A percentile compares a stretch with the other conserved stretches of the same genome.
Evolutionary conservation across 2,797 vertebrate genomes (phyloP).

Genomic region (Labeo calbasu): DNA sequence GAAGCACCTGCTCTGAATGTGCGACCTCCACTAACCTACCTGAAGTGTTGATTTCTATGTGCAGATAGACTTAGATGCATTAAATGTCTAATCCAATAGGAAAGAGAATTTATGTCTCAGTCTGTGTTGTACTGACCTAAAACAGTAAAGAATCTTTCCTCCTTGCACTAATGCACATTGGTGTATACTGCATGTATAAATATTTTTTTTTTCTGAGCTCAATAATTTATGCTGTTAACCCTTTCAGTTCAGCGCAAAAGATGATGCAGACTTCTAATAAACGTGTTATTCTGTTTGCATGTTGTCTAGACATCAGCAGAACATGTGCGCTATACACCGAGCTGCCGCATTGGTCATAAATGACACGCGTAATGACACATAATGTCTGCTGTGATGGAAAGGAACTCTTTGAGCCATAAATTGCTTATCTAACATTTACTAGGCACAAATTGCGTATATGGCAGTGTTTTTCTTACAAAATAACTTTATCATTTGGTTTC

Average conservation of each 20-base stretch:
- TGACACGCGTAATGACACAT: constrained; percentile 67
- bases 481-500: constrained; percentile 43
- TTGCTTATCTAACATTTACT: constrained; percentile 73
- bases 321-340: not conserved
- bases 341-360: constrained; percentile 58
- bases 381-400: constrained; percentile 73
- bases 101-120: not conserved
- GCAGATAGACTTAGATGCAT: not conserved
- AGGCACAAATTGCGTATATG: not conserved
- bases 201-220: accelerated
- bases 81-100: not conserved
- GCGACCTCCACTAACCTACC: not conserved
- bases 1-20: not conserved
- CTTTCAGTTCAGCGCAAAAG: not conserved
- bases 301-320: constrained; percentile 43
- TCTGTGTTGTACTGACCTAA: not conserved
- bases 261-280: not conserved
- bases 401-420: constrained; percentile 76
- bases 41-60: constrained; percentile 1
- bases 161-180: not conserved
- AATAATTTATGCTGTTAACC: not conserved
- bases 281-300: not conserved
- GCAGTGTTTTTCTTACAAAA: not conserved
- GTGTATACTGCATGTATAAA: not conserved
- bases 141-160: not conserved